A percentile compares a stretch with the other conserved stretches of the same genome.
phyloP scores from a whole-genome alignment of 2,797 vertebrate genomes.

The Ceryle rudis region DNA sequence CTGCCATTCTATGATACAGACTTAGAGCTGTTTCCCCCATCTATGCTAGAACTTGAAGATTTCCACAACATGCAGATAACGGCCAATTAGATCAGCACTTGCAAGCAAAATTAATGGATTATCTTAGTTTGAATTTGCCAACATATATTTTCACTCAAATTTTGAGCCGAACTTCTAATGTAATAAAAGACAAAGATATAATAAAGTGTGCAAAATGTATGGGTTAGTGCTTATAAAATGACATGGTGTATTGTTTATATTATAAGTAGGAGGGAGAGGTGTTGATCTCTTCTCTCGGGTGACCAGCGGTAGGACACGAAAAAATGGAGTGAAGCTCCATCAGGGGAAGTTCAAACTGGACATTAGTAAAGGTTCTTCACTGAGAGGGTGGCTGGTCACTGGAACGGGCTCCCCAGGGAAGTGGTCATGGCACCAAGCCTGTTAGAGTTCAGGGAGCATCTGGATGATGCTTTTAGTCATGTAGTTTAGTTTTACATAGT shows the following conservation, averaged over 20 bases:
- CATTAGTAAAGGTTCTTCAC: background rate
- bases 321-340: background rate
- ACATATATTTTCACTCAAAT: background rate
- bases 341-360: background rate
- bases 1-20: too few relatives aligned
- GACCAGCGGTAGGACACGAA: rapidly evolving
- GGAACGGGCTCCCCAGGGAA: background rate
- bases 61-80: background rate
- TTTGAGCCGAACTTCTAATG: background rate
- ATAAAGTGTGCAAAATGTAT: background rate
- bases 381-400: background rate
- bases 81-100: background rate
- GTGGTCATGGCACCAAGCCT: background rate
- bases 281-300: background rate
- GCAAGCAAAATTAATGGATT: background rate
- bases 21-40: background rate
- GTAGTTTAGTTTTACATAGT: background rate
- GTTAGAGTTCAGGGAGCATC: background rate
- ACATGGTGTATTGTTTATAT: background rate
- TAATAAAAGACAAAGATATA: background rate
- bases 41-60: background rate
- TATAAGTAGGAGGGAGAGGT: rapidly evolving
- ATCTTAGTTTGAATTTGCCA: background rate
- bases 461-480: background rate
- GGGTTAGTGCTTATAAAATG: background rate